Base-by-base conservation (phyloP, 1,140 invertebrate species). In the Samia ricini region DNA sequence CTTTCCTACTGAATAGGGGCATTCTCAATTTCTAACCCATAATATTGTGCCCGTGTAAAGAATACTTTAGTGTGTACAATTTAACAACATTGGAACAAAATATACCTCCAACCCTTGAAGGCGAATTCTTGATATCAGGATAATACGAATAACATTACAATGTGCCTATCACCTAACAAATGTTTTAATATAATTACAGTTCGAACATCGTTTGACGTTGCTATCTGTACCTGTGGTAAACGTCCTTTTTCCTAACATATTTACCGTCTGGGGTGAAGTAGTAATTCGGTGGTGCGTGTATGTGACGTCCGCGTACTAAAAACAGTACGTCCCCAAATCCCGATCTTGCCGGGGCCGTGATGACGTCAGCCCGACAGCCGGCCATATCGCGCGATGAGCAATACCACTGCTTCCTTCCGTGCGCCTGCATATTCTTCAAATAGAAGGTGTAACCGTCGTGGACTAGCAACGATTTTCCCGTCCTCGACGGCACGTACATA, bases 371-470 rank as follows among this genome's bases (percentile, higher is more conserved):
- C 2, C 84, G 78, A 59, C 88, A 90, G 12, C 88, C 84, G 2
- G 88, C 83, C 84, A 88, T 90, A 61, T 88, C 85, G 3, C 88
- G 63, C 4, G 88, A 90, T 10, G 85, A 89, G 64, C 88, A 90
- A 68, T 90, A 90, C 88, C 88, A 90, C 71, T 90, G 88, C 76
- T 90, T 90, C 8, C 88, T 68, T 2, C 86, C 88, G 49, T 89
- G 83, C 20, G 88, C 83, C 61, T 88, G 88, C 15, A 85, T 61
- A 60, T 90, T 90, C 81, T 90, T 90, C 82, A 90, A 60, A 68
- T 88, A 88, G 77, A 86, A 90, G 6, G 88, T 90, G 61, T 90
- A 90, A 18, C 86, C 85, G 58, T 84, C 85, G 71, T 90, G 85
- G 18, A 90, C 77, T 29, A 90, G 74, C 57, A 90, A 73, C 24